Percentiles rank a stretch among this genome's conserved stretches.
Conservation (phyloP, 2,113 vertebrate genomes). For the Gracilinanus agilis region DNA sequence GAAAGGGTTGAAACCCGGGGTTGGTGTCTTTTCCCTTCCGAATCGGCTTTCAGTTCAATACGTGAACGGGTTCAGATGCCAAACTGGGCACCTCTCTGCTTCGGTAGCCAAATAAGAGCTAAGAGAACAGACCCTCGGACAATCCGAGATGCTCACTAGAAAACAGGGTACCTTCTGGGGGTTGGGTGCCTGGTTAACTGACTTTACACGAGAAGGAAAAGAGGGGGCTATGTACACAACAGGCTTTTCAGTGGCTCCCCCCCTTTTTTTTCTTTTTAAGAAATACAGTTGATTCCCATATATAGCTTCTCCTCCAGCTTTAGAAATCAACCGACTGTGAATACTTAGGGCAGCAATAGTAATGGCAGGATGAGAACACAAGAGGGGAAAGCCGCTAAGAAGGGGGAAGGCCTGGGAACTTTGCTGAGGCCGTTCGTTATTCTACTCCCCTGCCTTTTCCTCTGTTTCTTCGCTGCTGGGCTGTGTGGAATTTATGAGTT, state of each 20-base stretch:
- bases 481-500: slow-evolving; percentile 89
- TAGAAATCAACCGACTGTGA: slow-evolving; percentile 75
- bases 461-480: slow-evolving; percentile 88
- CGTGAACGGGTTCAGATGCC: background rate
- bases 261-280: slow-evolving; percentile 72
- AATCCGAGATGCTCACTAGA: slow-evolving; percentile 30
- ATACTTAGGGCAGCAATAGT: slow-evolving; percentile 62
- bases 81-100: slow-evolving; percentile 11
- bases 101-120: slow-evolving; percentile 6
- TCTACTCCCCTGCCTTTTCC: slow-evolving; percentile 89
- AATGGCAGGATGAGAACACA: slow-evolving; percentile 63
- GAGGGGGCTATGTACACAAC: slow-evolving; percentile 46
- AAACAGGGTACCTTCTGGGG: slow-evolving; percentile 34
- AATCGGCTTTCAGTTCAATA: slow-evolving; percentile 13
- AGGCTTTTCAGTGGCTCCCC: slow-evolving; percentile 46
- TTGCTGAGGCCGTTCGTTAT: slow-evolving; percentile 72
- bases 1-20: slow-evolving; percentile 45
- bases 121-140: slow-evolving; percentile 30
- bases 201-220: slow-evolving; percentile 53
- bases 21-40: slow-evolving; percentile 50
- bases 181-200: slow-evolving; percentile 29
- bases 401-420: slow-evolving; percentile 80
- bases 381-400: slow-evolving; percentile 76
- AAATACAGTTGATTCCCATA: slow-evolving; percentile 80
- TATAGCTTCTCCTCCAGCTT: slow-evolving; percentile 81